Conservation (phyloP, 2,888 invertebrate species). For the Seira musarum region DNA sequence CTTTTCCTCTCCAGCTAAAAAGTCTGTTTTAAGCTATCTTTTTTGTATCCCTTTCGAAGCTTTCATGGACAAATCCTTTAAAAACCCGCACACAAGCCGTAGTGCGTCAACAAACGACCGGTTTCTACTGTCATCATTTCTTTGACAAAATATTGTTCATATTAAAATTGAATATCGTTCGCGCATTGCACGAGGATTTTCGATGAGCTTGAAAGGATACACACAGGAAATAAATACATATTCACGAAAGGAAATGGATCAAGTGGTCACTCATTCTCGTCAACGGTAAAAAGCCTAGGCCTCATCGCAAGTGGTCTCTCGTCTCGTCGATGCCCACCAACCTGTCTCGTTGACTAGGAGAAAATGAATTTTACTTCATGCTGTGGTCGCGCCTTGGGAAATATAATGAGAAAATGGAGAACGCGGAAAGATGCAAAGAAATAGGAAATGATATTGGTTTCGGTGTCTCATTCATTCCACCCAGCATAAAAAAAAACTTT, state of each 20-base stretch:
- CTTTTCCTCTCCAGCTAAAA: too few species aligned
- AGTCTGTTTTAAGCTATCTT: too few species aligned
- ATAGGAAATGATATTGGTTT: conserved; percentile 17
- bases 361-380: conserved; percentile 3
- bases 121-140: background rate
- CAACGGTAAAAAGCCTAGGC: too few species aligned
- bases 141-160: background rate
- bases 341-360: background rate
- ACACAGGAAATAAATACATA: background rate
- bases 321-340: background rate
- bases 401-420: conserved; percentile 5
- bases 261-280: background rate
- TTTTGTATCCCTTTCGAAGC: too few species aligned
- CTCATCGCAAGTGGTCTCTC: background rate
- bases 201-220: background rate
- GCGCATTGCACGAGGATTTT: background rate
- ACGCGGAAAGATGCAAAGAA: background rate
- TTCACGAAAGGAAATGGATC: conserved; percentile 6
- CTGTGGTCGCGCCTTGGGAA: background rate
- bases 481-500: too few species aligned
- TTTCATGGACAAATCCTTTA: background rate
- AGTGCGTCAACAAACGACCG: background rate
- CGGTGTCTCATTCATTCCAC: background rate
- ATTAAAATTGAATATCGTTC: background rate
- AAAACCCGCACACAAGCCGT: background rate